Conservation (phyloP, 2,888 invertebrate genomes). For the Ecdyonurus torrentis region DNA sequence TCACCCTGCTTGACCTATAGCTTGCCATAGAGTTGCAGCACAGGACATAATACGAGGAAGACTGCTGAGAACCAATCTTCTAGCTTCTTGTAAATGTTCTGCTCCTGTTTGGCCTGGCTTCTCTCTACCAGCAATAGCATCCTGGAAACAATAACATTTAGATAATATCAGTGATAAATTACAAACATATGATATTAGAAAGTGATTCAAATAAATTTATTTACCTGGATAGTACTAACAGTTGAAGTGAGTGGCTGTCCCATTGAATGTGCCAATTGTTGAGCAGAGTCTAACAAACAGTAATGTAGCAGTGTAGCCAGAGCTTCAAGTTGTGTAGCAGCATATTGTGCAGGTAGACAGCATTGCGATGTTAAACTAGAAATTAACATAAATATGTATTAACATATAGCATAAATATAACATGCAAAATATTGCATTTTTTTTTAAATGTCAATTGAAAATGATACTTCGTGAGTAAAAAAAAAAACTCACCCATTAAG, state of each 20-base stretch:
- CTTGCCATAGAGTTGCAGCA: conserved; percentile 63
- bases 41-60: conserved; percentile 67
- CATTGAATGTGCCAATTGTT: not conserved
- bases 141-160: conserved; percentile 18
- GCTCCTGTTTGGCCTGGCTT: conserved; percentile 19
- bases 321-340: conserved; percentile 58
- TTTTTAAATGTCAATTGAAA: too few species aligned
- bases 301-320: conserved; percentile 64
- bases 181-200: not conserved
- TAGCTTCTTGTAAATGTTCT: conserved; percentile 38
- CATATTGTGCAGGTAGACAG: conserved; percentile 53
- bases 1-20: conserved; percentile 36
- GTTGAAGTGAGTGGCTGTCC: not conserved
- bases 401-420: too few species aligned
- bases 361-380: conserved; percentile 4
- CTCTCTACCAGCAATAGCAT: conserved; percentile 22
- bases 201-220: not conserved
- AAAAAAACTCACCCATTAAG: not conserved
- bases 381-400: too few species aligned
- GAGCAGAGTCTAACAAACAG: conserved; percentile 43
- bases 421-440: too few species aligned
- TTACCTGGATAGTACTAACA: not conserved
- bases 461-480: too few species aligned
- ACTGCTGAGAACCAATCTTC: conserved; percentile 58
- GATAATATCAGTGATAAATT: conserved; percentile 1